A percentile compares a stretch with the other conserved stretches of the same genome.
Evolutionary conservation across 37 sponge, comb jelly and placozoan genomes (phyloP).

Genomic region (Geodia barretti): DNA sequence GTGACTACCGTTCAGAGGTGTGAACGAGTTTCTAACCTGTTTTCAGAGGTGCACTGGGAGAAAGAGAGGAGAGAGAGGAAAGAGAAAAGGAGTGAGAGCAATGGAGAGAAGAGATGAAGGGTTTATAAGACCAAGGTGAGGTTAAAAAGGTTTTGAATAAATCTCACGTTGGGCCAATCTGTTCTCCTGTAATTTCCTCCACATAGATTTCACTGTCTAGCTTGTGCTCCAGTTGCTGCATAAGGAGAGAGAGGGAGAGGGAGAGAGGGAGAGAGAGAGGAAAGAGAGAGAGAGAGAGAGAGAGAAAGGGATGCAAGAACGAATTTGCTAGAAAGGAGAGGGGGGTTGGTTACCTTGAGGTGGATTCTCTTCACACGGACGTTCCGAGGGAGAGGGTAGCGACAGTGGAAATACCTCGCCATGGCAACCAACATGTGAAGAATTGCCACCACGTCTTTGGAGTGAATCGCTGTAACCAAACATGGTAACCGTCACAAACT

Average conservation of each 20-base stretch:
- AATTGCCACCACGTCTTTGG: constrained; percentile 83
- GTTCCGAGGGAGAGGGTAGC: constrained; percentile 74
- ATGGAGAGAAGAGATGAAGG: too few species aligned
- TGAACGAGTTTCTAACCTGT: background rate
- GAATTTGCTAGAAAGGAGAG: background rate
- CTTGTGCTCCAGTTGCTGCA: constrained; percentile 60
- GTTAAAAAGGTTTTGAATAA: background rate
- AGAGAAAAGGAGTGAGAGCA: too few species aligned
- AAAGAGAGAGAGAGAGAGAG: background rate
- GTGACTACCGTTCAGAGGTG: too few species aligned
- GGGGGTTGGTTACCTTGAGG: constrained; percentile 52
- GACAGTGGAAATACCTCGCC: constrained; percentile 83
- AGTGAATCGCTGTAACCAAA: constrained; percentile 68
- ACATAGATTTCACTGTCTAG: constrained; percentile 62
- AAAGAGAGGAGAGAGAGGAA: background rate
- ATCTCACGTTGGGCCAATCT: constrained; percentile 75
- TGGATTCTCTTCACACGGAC: constrained; percentile 71
- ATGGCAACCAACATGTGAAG: constrained; percentile 92
- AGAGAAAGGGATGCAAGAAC: background rate
- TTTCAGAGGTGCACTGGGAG: background rate
- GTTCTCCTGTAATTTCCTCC: constrained; percentile 88
- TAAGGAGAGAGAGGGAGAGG: background rate
- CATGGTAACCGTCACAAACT: background rate
- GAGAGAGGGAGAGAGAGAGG: background rate
- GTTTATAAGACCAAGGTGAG: too few species aligned